Base-by-base conservation (phyloP, 2,797 vertebrate genomes). In the Spea hammondii region DNA sequence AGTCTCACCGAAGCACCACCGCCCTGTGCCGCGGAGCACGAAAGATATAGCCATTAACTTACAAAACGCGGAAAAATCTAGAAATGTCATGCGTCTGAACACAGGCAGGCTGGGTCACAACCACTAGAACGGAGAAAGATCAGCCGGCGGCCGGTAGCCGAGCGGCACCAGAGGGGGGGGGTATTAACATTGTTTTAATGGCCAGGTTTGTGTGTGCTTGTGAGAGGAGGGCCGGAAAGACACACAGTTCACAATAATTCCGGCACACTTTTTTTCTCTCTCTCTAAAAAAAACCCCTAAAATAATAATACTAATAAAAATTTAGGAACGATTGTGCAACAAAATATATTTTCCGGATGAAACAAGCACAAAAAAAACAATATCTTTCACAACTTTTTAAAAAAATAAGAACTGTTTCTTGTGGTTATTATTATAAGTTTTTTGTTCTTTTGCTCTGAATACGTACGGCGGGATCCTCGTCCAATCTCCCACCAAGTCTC, bases 61-160 rank as follows among this genome's bases (percentile, higher is more conserved):
- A 88, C 87, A 85, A 62, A 85, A 88, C 87, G 84, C 84, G 32
- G 32, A 32, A 65, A 72, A 82, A 79, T 32, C 82, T 86, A 87
- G 82, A 86, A 88, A 89, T 72, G 74, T 89, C 88, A 88, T 87
- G 92, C 92, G 85, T 87, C 85, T 87, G 87, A 88, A 93, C 85
- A 0, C 67, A 92, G 87, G 88, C 90, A 92, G 86, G 84, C 82
- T 89, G 87, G 91, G 89, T 90, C 92, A 90, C 88, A 86, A 83
- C 83, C 83, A 83, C 77, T 76, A 57, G 70, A 82, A 81, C 82
- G 66, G 84, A 71, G 79, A 74, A 81, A 85, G 75, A 44, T 72
- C 45, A 45, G 76, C 79, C 69, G 55, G 55, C 9, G 55, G 55
- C 5, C 9, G 55, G 55, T 9, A 13, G 55, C 9, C 9, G 55